phyloP scores from a whole-genome alignment of 1,140 invertebrate genomes.

The Meloidogyne chitwoodi region DNA sequence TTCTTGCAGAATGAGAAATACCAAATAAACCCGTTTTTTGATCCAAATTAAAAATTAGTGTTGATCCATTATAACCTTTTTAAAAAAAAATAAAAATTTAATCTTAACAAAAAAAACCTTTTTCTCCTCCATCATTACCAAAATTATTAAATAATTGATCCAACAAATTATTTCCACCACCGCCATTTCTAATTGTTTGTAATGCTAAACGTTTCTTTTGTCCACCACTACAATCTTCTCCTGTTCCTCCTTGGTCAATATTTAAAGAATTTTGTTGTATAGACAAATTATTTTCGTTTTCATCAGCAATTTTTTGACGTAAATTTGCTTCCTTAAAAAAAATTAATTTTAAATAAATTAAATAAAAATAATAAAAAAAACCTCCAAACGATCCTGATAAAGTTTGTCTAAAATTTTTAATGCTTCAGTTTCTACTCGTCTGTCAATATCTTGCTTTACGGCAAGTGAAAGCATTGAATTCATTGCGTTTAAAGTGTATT shows the following conservation, averaged over 20 bases:
- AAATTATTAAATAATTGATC: background rate
- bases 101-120: background rate
- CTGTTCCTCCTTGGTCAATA: background rate
- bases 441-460: conserved; percentile 10
- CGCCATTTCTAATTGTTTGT: background rate
- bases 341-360: background rate
- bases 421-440: conserved; percentile 17
- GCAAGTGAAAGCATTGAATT: background rate
- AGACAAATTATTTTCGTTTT: background rate
- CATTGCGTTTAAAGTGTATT: background rate
- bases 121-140: background rate
- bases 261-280: background rate
- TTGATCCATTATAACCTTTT: background rate
- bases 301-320: background rate
- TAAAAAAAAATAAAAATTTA: background rate
- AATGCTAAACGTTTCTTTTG: background rate
- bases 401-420: conserved; percentile 19
- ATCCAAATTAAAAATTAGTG: background rate
- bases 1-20: background rate
- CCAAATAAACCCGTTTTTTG: conserved; percentile 9
- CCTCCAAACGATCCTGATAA: background rate
- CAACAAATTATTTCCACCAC: background rate
- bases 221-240: no score
- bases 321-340: background rate
- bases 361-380: background rate